Percentiles rank a stretch among this genome's conserved stretches.
Conservation (phyloP, 1,140 invertebrate species). For the Medauroidea extradentata region DNA sequence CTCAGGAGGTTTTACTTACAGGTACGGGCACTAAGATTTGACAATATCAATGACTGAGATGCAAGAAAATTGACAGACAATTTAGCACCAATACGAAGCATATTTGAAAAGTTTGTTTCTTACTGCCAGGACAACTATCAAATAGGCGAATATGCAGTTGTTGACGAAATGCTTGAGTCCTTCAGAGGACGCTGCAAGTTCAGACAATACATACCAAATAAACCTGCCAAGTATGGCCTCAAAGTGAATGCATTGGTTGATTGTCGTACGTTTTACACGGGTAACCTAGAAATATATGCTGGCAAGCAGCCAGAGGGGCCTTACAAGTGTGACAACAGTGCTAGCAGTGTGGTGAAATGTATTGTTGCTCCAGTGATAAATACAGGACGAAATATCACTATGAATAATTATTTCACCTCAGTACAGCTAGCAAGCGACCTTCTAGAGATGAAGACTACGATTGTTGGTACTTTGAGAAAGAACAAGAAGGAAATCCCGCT, state of each 20-base stretch:
- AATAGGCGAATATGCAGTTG: slow-evolving; percentile 28
- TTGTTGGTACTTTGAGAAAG: slow-evolving; percentile 35
- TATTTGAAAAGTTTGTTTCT: slow-evolving; percentile 34
- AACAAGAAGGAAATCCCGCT: slow-evolving; percentile 26
- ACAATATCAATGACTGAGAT: slow-evolving; percentile 25
- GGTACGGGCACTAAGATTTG: slow-evolving; percentile 31
- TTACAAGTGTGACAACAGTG: neutral
- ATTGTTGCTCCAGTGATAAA: neutral
- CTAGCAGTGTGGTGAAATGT: slow-evolving; percentile 1
- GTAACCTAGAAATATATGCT: too few relatives aligned
- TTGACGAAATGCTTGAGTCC: slow-evolving; percentile 21
- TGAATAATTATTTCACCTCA: too few relatives aligned
- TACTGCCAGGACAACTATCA: slow-evolving; percentile 28
- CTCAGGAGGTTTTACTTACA: slow-evolving; percentile 36
- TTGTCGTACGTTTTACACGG: too few relatives aligned
- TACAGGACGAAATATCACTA: neutral
- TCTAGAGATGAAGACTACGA: slow-evolving; percentile 20
- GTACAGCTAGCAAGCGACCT: slow-evolving; percentile 19
- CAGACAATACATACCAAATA: slow-evolving; percentile 44
- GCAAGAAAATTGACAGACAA: slow-evolving; percentile 33
- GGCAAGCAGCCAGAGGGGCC: too few relatives aligned
- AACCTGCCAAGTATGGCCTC: slow-evolving; percentile 44
- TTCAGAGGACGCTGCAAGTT: slow-evolving; percentile 42
- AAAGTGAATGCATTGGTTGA: slow-evolving; percentile 40
- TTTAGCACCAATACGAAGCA: slow-evolving; percentile 32